Conservation (phyloP, 2,113 vertebrate genomes). For the Nothocercus nigrocapillus region DNA sequence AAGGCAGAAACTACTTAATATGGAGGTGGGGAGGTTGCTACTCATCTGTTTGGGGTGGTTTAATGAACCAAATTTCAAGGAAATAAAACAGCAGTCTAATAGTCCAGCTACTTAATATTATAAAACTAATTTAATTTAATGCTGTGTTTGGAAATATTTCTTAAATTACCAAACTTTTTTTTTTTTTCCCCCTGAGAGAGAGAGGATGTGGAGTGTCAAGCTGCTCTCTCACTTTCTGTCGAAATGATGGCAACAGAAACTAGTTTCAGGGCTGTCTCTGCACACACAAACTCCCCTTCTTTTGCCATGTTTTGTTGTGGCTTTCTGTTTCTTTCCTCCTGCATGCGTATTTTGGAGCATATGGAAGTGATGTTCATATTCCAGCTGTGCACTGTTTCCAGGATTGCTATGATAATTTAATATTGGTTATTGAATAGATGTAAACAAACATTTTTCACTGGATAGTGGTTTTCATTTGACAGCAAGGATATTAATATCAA, state of each 20-base stretch:
- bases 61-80: neutral
- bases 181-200: no score
- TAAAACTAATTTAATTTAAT: neutral
- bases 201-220: neutral
- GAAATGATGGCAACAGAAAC: neutral
- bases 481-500: neutral
- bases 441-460: neutral
- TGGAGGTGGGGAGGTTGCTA: neutral
- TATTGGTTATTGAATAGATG: neutral
- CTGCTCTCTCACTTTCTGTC: neutral
- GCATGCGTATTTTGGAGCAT: rapidly evolving
- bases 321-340: neutral
- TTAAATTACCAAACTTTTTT: neutral
- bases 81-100: neutral
- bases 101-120: neutral
- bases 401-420: neutral
- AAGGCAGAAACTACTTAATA: neutral
- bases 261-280: neutral
- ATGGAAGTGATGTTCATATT: neutral
- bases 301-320: neutral
- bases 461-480: neutral
- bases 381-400: neutral
- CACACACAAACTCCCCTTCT: rapidly evolving
- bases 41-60: neutral
- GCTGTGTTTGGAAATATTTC: neutral